Evolutionary conservation across 2,113 vertebrate species (phyloP), one percentile per base, ranked within the genome.

Genomic region (Callospermophilus lateralis): DNA sequence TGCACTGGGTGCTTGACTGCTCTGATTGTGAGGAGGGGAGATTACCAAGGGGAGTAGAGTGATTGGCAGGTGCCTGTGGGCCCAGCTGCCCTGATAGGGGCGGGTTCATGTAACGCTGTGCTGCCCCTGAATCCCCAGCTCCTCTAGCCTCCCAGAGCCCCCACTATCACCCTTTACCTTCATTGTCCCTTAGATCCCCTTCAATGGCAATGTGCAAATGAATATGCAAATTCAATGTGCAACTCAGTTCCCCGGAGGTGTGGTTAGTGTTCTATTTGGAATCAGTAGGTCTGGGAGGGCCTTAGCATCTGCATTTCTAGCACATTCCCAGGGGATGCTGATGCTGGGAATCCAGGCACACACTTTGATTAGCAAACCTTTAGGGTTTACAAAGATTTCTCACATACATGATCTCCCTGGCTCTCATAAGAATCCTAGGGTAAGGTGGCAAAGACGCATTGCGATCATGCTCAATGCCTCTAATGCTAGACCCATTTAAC

Each of bases 31-130:
- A 92, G 93, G 84, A 93, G 79, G 74, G 28, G 61, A 93, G 98
- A 97, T 97, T 91, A 86, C 79, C 0, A 8, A 70, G 89, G 53
- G 58, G 72, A 72, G 77, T 0, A 3, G 79, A 22, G 51, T 96
- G 97, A 97, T 77, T 93, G 98, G 90, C 96, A 97, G 94, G 96
- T 97, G 96, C 84, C 87, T 6, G 0, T 0, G 42, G 68, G 34
- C 83, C 94, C 96, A 92, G 97, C 95, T 97, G 97, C n/a, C 93
- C 17, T 77, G 95, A 65, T 48, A 55, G 77, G 42, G 77, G 79
- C 30, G 3, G 45, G 53, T 58, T 84, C 73, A 30, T 4, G 26
- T 55, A 72, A 70, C 1, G 1, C 63, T 32, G 37, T 8, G 65
- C 45, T 42, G 37, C 45, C 34, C 16, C 74, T 73, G 63, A 39